Evolutionary conservation across 2,888 invertebrate genomes (phyloP).

Genomic region (Phanerotoma sp.): DNA sequence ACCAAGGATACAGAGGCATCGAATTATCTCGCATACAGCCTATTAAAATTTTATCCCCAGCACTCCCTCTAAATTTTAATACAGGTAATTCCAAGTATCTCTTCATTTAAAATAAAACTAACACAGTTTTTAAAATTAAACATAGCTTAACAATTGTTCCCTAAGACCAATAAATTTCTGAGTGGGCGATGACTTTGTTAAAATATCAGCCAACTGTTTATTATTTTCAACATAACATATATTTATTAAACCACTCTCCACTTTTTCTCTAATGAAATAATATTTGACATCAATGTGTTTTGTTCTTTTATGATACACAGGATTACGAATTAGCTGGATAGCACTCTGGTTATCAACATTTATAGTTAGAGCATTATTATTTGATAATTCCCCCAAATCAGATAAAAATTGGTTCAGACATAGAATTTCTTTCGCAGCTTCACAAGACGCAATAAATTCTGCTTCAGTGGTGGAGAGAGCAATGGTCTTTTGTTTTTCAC

Average conservation of each 20-base stretch:
- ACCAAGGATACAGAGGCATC: too few species aligned
- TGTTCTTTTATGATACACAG: slow-evolving; percentile 26
- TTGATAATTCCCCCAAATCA: neutral
- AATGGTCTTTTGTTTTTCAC: neutral
- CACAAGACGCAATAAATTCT: neutral
- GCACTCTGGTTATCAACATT: slow-evolving; percentile 27
- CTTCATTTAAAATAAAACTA: too few species aligned
- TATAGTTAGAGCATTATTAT: neutral
- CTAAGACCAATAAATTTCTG: too few species aligned
- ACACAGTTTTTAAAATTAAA: too few species aligned
- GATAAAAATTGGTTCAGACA: neutral
- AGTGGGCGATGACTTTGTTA: too few species aligned
- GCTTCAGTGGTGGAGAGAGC: neutral
- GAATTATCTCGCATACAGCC: too few species aligned
- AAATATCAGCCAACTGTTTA: too few species aligned
- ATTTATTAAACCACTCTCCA: neutral
- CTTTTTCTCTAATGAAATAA: slow-evolving; percentile 26
- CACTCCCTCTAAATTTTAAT: too few species aligned
- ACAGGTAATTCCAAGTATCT: too few species aligned
- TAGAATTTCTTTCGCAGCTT: neutral
- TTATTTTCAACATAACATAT: too few species aligned
- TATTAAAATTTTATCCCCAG: too few species aligned
- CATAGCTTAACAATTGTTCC: too few species aligned
- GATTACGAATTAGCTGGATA: slow-evolving; percentile 30
- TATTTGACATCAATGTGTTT: slow-evolving; percentile 35